Evolutionary conservation across 2,888 invertebrate species (phyloP), one percentile per base, ranked within the genome.

Genomic region (Argyra leucocephala): DNA sequence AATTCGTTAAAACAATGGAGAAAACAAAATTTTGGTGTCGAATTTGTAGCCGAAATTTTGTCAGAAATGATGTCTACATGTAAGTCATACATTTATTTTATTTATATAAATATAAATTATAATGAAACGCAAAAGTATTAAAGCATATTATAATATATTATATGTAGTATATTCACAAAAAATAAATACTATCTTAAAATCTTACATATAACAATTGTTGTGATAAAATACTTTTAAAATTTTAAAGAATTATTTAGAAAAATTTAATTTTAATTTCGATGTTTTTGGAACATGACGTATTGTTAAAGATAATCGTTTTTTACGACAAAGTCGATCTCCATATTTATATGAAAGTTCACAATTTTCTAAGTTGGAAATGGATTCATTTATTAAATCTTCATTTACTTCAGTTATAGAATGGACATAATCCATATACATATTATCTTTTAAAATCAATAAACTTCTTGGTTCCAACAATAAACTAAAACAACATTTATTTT

Each of bases 261-360:
- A 83, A 75, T 84, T 86, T 66, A 90, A 77, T 80, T 88, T 89
- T 75, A 91, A 83, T 79, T 86, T 86, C 65, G 86, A 85, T 58
- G 91, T 89, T 81, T 92, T 95, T 60, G 95, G 95, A 57, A 96
- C 96, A 84, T 93, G 89, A 76, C 97, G 84, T 71, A 97, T 93
- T 18, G 96, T 97, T 64, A 97, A 79, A 18, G 96, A 97, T 69
- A 96, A 81, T 73, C 97, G 85, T 7, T 89, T 91, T 69, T 94
- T 81, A 70, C 97, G 85, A 18, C 89, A 89, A 24, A 93, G 72
- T 63, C 76, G 78, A 66, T 86, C 81, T 57, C 86, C 87, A 65
- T 82, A 77, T 22, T 76, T 74, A 78, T 85, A 85, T 64, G 80
- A 76, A 65, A 78, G 75, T 64, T 82, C 82, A 76, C 89, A 89